Percentiles rank a stretch among this genome's conserved stretches.
Evolutionary conservation across 2,888 invertebrate genomes (phyloP).

Genomic region (Sphaeridia pumilis): DNA sequence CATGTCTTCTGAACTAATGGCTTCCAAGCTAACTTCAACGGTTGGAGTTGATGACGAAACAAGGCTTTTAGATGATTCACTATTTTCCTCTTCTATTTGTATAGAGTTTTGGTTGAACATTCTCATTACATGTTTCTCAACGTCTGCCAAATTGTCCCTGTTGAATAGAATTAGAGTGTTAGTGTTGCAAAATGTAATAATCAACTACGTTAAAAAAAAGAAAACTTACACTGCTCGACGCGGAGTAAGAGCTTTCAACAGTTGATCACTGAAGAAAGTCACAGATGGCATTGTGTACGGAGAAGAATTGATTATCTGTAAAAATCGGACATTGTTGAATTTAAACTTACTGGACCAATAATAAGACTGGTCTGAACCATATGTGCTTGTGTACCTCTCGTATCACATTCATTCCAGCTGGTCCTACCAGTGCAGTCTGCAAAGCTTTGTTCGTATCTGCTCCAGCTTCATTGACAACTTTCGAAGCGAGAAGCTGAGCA

Average conservation of each 20-base stretch:
- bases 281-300: conserved; percentile 34
- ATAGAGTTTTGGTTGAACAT: neutral
- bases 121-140: conserved; percentile 16
- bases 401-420: conserved; percentile 18
- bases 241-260: conserved; percentile 14
- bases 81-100: neutral
- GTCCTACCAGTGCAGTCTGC: neutral
- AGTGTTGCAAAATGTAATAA: no score
- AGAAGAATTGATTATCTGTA: conserved; percentile 31
- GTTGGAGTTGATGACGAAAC: neutral
- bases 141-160: conserved; percentile 12
- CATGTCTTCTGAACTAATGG: neutral
- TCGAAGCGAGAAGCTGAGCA: conserved; percentile 26
- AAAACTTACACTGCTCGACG: neutral
- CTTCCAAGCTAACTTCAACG: neutral
- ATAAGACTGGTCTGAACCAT: neutral
- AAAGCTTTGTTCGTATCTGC: neutral
- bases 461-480: conserved; percentile 13
- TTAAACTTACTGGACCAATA: neutral
- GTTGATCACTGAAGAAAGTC: conserved; percentile 26
- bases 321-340: neutral
- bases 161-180: neutral
- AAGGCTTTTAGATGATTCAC: no score
- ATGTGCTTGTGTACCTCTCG: conserved; percentile 17
- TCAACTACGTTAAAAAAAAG: no score